Percentiles rank a stretch among this genome's conserved stretches.
These are phyloP conservation scores for Leptopterna dolabrata DNA, from an alignment of 2,888 invertebrate species.

Conservation along the genomic window DNA sequence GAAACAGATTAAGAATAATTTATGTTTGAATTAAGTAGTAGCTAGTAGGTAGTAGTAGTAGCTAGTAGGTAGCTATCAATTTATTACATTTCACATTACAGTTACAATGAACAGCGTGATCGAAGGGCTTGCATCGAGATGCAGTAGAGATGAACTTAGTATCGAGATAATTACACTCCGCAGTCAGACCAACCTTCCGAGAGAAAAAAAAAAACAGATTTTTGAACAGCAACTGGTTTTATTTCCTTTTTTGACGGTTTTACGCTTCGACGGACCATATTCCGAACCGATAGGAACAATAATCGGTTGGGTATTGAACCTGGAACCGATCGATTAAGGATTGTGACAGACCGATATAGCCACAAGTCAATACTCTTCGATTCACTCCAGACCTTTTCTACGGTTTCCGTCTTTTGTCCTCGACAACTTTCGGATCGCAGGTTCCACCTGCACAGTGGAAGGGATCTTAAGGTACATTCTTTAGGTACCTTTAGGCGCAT, in stretches of 20 bases:
- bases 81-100: no score
- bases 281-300: slow-evolving; percentile 39
- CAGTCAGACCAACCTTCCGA: no score
- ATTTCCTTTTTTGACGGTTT: slow-evolving; percentile 26
- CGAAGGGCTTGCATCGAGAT: no score
- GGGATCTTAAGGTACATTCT: not conserved
- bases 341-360: slow-evolving; percentile 58
- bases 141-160: no score
- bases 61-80: no score
- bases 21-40: no score
- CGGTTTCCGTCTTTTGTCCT: slow-evolving; percentile 12
- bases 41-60: no score
- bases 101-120: no score
- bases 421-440: not conserved
- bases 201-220: not conserved
- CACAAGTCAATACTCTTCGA: slow-evolving; percentile 58
- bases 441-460: not conserved
- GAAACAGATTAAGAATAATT: no score
- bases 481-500: not conserved
- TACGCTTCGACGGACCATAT: slow-evolving; percentile 33
- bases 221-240: not conserved
- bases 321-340: slow-evolving; percentile 58
- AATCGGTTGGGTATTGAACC: slow-evolving; percentile 51
- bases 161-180: no score
- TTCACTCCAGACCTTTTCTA: slow-evolving; percentile 9